Percentiles rank a stretch among this genome's conserved stretches.
Evolutionary conservation across 2,797 vertebrate genomes (phyloP).

Genomic region (Aulostomus chinensis): DNA sequence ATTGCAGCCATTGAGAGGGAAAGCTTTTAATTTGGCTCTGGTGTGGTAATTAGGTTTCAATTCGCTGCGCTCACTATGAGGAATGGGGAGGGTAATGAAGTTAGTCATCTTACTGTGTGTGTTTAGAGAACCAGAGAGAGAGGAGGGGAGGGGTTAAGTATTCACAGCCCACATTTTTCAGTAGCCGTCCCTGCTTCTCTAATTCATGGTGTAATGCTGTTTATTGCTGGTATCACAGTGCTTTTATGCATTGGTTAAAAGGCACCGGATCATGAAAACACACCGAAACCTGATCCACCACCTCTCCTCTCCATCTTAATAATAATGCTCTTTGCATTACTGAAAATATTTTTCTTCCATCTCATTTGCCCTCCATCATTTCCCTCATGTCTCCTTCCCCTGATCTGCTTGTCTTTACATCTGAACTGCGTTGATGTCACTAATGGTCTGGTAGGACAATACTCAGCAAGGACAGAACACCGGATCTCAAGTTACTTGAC

Average conservation of each 20-base stretch:
- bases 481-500: slow-evolving; percentile 84
- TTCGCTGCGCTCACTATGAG: slow-evolving; percentile 72
- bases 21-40: slow-evolving; percentile 81
- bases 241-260: slow-evolving; percentile 87
- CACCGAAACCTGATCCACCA: slow-evolving; percentile 84
- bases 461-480: slow-evolving; percentile 79
- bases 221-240: slow-evolving; percentile 76
- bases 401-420: slow-evolving; percentile 24
- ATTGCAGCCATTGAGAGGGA: slow-evolving; percentile 76
- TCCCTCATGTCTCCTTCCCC: slow-evolving; percentile 37
- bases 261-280: slow-evolving; percentile 88
- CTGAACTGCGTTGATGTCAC: slow-evolving; percentile 85
- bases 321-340: slow-evolving; percentile 36
- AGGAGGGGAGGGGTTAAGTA: slow-evolving; percentile 50
- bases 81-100: slow-evolving; percentile 76
- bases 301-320: slow-evolving; percentile 45
- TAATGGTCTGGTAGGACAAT: slow-evolving; percentile 87
- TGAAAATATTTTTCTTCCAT: slow-evolving; percentile 39
- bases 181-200: slow-evolving; percentile 51
- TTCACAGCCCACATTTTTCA: slow-evolving; percentile 56
- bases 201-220: slow-evolving; percentile 79
- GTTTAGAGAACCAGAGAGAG: slow-evolving; percentile 29
- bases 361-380: slow-evolving; percentile 25
- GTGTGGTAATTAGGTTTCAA: slow-evolving; percentile 81
- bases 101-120: slow-evolving; percentile 73